Evolutionary conservation across 2,888 invertebrate genomes (phyloP).

Genomic region (Eulithis prunata): DNA sequence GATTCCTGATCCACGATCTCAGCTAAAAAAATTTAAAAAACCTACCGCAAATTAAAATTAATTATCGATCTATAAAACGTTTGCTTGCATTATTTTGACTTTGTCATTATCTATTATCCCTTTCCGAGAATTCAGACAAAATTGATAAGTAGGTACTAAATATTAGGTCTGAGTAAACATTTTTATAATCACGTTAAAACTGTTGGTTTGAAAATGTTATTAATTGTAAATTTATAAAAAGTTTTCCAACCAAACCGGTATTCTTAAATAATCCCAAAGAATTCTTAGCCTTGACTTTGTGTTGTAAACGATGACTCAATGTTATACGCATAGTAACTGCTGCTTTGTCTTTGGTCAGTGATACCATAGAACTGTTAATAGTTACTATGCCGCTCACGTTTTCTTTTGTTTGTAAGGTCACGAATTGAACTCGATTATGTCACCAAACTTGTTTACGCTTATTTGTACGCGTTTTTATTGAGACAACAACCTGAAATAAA

Average conservation of each 20-base stretch:
- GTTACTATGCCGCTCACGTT: constrained; percentile 13
- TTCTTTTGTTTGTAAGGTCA: constrained; percentile 14
- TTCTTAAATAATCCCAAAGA: neutral
- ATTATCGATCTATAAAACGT: too few relatives aligned
- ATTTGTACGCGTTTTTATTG: neutral
- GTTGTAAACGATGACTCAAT: constrained; percentile 12
- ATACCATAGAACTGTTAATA: neutral
- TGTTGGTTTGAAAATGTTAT: too few relatives aligned
- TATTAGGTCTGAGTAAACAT: too few relatives aligned
- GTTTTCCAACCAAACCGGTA: constrained; percentile 5
- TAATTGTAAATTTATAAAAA: neutral
- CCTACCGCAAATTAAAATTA: too few relatives aligned
- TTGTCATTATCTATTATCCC: too few relatives aligned
- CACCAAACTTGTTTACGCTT: constrained; percentile 7
- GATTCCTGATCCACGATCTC: too few relatives aligned
- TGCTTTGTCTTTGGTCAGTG: constrained; percentile 2
- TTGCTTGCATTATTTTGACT: too few relatives aligned
- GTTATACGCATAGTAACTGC: constrained; percentile 8
- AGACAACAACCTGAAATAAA: neutral
- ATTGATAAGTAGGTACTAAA: too few relatives aligned
- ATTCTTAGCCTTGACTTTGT: constrained; percentile 25
- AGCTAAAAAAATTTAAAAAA: neutral
- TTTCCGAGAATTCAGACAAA: too few relatives aligned
- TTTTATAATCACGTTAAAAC: neutral
- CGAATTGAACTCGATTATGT: constrained; percentile 17